Evolutionary conservation across 2,888 invertebrate species (phyloP).

Genomic region (Lymantria monacha): DNA sequence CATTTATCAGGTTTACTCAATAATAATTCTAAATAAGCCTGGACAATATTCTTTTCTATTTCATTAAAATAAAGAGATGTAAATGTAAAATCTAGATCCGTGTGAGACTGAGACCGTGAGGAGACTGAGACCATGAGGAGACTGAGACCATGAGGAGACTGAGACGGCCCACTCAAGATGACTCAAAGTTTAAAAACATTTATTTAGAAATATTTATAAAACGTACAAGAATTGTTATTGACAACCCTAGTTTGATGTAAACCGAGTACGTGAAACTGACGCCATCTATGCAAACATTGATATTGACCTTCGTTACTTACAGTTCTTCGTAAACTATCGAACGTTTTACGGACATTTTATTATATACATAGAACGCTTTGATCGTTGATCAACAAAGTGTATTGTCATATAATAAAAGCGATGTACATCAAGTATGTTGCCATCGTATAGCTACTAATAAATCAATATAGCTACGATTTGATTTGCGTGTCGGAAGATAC

Average conservation of each 20-base stretch:
- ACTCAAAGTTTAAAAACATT: no score
- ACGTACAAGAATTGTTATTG: background rate
- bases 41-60: no score
- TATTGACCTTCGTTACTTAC: slow-evolving; percentile 45
- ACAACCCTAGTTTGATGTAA: slow-evolving; percentile 9
- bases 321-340: slow-evolving; percentile 20
- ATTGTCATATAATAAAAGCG: background rate
- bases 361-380: slow-evolving; percentile 28
- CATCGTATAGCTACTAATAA: background rate
- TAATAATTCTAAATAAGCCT: no score
- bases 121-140: no score
- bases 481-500: background rate
- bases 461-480: background rate
- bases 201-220: no score
- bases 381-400: slow-evolving; percentile 14
- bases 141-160: no score
- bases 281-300: slow-evolving; percentile 50
- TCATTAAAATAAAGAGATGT: no score
- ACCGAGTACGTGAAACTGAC: slow-evolving; percentile 21
- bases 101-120: no score
- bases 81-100: no score
- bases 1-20: no score
- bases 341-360: slow-evolving; percentile 22
- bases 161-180: no score
- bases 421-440: no score